phyloP scores from a whole-genome alignment of 2,888 invertebrate genomes.

The Lochmaea capreae region DNA sequence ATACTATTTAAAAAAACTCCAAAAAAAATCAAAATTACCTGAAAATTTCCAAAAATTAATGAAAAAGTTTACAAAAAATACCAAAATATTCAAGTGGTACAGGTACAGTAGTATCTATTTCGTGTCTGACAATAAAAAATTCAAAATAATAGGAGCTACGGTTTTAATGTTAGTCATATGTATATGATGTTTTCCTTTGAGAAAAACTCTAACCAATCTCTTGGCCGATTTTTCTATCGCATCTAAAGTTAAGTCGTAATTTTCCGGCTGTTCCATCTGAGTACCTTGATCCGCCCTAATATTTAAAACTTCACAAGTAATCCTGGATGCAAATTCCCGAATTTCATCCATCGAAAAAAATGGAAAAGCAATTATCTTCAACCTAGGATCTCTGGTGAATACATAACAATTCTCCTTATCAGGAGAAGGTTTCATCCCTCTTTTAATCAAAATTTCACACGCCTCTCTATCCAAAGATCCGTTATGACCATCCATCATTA shows the following conservation, averaged over 20 bases:
- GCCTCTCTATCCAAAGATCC: slow-evolving; percentile 78
- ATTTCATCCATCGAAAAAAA: slow-evolving; percentile 78
- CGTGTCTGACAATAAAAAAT: slow-evolving; percentile 67
- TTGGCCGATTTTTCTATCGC: slow-evolving; percentile 71
- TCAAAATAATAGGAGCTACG: slow-evolving; percentile 72
- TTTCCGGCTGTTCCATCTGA: slow-evolving; percentile 74
- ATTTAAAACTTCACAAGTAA: slow-evolving; percentile 83
- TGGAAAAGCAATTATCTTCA: slow-evolving; percentile 78
- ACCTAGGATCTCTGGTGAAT: slow-evolving; percentile 80
- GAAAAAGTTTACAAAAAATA: not conserved
- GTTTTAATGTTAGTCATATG: slow-evolving; percentile 81
- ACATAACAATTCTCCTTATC: slow-evolving; percentile 63
- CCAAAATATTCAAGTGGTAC: too few species aligned
- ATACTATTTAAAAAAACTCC: too few species aligned
- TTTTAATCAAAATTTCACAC: slow-evolving; percentile 78
- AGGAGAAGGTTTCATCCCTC: slow-evolving; percentile 76
- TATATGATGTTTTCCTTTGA: slow-evolving; percentile 86
- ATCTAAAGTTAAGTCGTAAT: slow-evolving; percentile 76
- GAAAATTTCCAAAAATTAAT: too few species aligned
- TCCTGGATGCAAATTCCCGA: slow-evolving; percentile 75
- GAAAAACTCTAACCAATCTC: slow-evolving; percentile 73
- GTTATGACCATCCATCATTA: slow-evolving; percentile 77
- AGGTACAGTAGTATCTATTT: not conserved
- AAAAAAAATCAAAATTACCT: too few species aligned
- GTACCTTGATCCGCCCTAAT: slow-evolving; percentile 81